These are phyloP conservation scores for Propithecus deckenii DNA, from an alignment of 2,797 vertebrate genomes.

Conservation along the genomic window DNA sequence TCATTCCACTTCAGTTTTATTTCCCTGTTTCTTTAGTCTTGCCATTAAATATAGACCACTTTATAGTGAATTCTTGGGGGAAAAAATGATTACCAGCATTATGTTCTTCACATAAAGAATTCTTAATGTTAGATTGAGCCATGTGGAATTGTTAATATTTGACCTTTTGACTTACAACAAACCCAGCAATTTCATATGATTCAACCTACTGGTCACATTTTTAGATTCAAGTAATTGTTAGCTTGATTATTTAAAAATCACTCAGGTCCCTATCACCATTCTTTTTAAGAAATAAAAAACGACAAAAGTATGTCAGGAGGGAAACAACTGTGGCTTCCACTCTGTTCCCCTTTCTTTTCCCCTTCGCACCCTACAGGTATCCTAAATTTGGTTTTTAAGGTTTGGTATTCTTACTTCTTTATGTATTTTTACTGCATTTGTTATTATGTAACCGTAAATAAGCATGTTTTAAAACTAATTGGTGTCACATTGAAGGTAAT, in stretches of 20 bases:
- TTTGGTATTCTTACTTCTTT: conserved; percentile 32
- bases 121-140: conserved; percentile 9
- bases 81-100: not conserved
- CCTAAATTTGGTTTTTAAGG: not conserved
- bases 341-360: not conserved
- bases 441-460: conserved; percentile 37
- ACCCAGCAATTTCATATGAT: not conserved
- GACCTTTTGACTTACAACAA: conserved; percentile 22
- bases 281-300: conserved; percentile 23
- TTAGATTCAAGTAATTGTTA: conserved; percentile 26
- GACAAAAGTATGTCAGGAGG: not conserved
- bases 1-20: conserved; percentile 8
- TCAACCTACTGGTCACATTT: not conserved
- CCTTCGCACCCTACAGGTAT: not conserved
- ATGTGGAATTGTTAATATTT: conserved; percentile 33
- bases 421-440: conserved; percentile 24
- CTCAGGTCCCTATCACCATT: not conserved
- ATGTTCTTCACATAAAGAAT: conserved; percentile 47
- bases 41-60: not conserved
- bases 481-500: not conserved
- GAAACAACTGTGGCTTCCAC: not conserved
- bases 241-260: conserved; percentile 5
- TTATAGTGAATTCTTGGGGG: not conserved
- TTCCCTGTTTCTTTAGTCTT: conserved; percentile 1
- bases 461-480: conserved; percentile 36